These are phyloP conservation scores for Gracilinanus agilis DNA, from an alignment of 2,113 vertebrate species.

Conservation along the genomic window DNA sequence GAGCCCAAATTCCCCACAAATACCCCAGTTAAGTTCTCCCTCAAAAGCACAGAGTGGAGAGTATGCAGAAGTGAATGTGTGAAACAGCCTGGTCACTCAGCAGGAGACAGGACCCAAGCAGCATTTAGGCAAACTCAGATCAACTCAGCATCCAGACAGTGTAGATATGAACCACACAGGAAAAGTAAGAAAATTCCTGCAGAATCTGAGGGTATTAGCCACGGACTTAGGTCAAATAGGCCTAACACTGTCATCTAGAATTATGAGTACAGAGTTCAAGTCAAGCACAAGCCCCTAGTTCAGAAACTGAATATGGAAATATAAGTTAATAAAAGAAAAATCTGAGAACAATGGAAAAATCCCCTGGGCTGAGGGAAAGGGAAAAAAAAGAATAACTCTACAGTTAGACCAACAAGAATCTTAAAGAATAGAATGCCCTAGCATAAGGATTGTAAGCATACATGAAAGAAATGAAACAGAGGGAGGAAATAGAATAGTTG, in stretches of 20 bases:
- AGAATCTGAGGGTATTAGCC: neutral
- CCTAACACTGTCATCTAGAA: neutral
- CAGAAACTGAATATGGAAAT: neutral
- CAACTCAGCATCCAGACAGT: neutral
- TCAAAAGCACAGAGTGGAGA: neutral
- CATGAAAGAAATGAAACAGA: neutral
- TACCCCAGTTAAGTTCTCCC: neutral
- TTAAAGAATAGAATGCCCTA: neutral
- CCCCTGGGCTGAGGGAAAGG: neutral
- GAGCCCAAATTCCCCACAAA: neutral
- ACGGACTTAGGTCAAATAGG: neutral
- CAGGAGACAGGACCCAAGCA: neutral
- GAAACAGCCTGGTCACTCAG: neutral
- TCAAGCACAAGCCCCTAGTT: neutral
- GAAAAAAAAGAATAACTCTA: neutral
- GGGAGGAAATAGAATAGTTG: neutral
- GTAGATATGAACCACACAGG: neutral
- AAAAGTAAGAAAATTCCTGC: neutral
- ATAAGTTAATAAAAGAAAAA: neutral
- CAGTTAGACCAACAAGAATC: neutral
- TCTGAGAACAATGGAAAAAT: neutral
- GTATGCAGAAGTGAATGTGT: neutral
- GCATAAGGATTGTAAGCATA: neutral
- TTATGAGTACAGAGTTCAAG: neutral
- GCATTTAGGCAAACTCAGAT: neutral